Percentiles rank a stretch among this genome's conserved stretches.
These are phyloP conservation scores for Agapornis canus DNA, from an alignment of 2,797 vertebrate species.

Conservation along the genomic window DNA sequence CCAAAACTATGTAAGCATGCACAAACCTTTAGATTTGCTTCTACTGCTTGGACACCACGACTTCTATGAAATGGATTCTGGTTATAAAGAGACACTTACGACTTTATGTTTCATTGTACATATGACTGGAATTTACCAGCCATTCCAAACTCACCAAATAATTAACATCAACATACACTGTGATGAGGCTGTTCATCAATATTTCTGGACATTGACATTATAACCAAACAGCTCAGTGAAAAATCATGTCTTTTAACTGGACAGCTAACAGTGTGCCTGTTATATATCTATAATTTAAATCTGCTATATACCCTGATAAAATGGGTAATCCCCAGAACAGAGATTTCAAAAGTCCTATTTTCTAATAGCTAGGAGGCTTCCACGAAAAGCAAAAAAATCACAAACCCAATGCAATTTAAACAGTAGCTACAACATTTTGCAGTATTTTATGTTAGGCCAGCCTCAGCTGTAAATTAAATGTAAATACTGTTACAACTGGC, in stretches of 20 bases:
- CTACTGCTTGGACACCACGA: constrained; percentile 55
- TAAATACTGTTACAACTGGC: background rate
- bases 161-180: background rate
- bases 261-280: background rate
- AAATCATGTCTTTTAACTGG: background rate
- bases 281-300: background rate
- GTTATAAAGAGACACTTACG: constrained; percentile 60
- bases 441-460: constrained; percentile 9
- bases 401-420: background rate
- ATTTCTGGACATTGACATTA: constrained; percentile 8
- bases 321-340: background rate
- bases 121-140: background rate
- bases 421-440: background rate
- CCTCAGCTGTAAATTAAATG: background rate
- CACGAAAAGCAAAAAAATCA: background rate
- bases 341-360: background rate
- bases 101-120: background rate
- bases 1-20: background rate
- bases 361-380: background rate
- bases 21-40: constrained; percentile 64
- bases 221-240: background rate
- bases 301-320: background rate
- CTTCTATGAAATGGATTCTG: constrained; percentile 60
- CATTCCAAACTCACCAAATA: background rate
- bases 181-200: background rate